Percentiles rank a stretch among this genome's conserved stretches.
These are phyloP conservation scores for Oncorhynchus tshawytscha DNA, from an alignment of 2,113 vertebrate species.

Conservation along the genomic window DNA sequence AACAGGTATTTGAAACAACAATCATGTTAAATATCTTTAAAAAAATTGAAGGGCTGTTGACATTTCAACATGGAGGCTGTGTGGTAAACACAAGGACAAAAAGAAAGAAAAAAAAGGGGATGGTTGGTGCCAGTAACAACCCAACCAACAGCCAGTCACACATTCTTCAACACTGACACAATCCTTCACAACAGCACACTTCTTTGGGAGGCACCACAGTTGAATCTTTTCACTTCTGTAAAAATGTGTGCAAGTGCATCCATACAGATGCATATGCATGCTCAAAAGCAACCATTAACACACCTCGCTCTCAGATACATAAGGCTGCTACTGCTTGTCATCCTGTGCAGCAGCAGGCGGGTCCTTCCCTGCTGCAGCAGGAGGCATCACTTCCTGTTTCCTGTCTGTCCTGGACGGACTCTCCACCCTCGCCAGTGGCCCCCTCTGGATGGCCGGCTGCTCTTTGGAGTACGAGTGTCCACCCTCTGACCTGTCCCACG, in stretches of 20 bases:
- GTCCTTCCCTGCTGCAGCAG: conserved; percentile 21
- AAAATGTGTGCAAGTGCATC: neutral
- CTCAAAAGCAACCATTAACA: neutral
- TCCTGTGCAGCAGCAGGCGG: conserved; percentile 14
- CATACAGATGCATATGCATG: neutral
- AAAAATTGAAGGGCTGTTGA: neutral
- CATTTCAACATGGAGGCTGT: neutral
- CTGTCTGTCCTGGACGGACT: conserved; percentile 10
- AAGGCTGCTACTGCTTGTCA: conserved; percentile 4
- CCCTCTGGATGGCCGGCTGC: conserved; percentile 9
- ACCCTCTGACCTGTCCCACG: neutral
- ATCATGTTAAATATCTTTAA: neutral
- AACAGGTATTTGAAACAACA: neutral
- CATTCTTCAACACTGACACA: neutral
- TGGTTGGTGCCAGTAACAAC: neutral
- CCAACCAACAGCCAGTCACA: neutral
- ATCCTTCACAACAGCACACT: neutral
- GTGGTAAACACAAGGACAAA: neutral
- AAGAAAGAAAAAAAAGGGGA: neutral
- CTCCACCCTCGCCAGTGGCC: neutral
- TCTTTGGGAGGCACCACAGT: neutral
- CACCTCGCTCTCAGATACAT: neutral
- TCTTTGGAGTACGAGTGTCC: conserved; percentile 2
- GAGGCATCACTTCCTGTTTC: conserved; percentile 10
- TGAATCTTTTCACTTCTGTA: neutral